phyloP scores from a whole-genome alignment of 1,140 invertebrate species.

The Eupeodes corollae region DNA sequence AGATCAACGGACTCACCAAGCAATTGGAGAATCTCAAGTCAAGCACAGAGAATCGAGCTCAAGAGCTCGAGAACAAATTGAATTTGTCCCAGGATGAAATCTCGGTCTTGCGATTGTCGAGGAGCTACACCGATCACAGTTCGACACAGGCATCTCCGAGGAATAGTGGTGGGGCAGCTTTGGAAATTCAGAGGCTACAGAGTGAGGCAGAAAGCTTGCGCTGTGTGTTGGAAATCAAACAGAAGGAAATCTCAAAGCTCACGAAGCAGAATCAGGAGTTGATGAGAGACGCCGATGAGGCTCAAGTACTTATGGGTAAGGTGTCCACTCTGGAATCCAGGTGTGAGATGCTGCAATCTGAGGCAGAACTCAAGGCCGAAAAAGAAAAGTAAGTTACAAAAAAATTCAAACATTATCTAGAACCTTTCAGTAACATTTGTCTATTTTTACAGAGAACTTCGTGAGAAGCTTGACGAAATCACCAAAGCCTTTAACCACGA shows the following conservation, averaged over 20 bases:
- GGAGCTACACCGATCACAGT: constrained; percentile 2
- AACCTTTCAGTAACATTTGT: background rate
- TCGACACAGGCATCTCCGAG: background rate
- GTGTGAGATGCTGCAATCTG: constrained; percentile 56
- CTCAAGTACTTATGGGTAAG: constrained; percentile 42
- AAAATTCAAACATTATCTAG: background rate
- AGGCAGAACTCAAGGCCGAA: constrained; percentile 47
- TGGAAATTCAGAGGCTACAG: constrained; percentile 37
- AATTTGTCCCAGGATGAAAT: constrained; percentile 31
- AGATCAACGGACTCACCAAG: constrained; percentile 19
- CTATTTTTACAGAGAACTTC: constrained; percentile 40
- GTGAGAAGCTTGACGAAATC: constrained; percentile 54
- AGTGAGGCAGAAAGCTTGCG: constrained; percentile 62
- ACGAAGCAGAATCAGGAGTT: constrained; percentile 52
- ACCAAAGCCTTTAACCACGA: constrained; percentile 60
- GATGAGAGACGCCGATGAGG: constrained; percentile 42
- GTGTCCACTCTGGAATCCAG: constrained; percentile 48
- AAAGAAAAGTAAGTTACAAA: constrained; percentile 42
- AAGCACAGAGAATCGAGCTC: constrained; percentile 18
- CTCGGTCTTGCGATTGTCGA: constrained; percentile 23
- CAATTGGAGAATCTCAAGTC: constrained; percentile 18
- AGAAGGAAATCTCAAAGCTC: constrained; percentile 56
- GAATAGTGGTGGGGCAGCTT: background rate
- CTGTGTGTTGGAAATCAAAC: constrained; percentile 62
- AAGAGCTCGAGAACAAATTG: constrained; percentile 28